Evolutionary conservation across 2,113 vertebrate genomes (phyloP).

Genomic region (Caracal caracal): DNA sequence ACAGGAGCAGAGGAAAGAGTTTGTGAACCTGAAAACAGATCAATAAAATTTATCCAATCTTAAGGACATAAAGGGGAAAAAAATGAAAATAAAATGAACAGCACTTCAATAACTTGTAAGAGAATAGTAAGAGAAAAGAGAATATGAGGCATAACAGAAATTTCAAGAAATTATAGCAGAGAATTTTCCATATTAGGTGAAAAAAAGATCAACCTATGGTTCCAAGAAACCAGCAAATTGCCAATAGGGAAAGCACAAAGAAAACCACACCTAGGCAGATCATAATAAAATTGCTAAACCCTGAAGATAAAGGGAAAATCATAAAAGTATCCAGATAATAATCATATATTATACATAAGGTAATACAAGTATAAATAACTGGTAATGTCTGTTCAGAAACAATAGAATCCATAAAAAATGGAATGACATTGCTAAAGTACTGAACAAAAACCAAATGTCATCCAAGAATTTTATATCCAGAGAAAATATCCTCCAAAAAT

Average conservation of each 20-base stretch:
- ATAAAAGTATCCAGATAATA: background rate
- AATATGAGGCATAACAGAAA: slow-evolving; percentile 23
- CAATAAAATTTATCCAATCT: background rate
- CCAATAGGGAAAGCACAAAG: background rate
- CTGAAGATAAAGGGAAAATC: background rate
- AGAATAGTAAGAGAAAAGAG: background rate
- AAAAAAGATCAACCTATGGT: background rate
- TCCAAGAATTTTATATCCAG: background rate
- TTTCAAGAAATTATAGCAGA: slow-evolving; percentile 1
- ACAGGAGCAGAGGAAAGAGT: background rate
- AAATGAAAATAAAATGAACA: background rate
- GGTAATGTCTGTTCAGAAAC: background rate
- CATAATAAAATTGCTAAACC: background rate
- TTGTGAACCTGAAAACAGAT: background rate
- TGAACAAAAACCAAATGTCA: background rate
- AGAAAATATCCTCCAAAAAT: slow-evolving; percentile 3
- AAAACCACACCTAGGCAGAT: background rate
- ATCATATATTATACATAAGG: background rate
- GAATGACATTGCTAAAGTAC: background rate
- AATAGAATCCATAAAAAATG: background rate
- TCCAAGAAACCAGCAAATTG: background rate
- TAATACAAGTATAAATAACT: background rate
- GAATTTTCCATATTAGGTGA: background rate
- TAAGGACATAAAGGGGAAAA: background rate
- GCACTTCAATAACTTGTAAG: background rate